Percentiles rank a stretch among this genome's conserved stretches.
Evolutionary conservation across 2,888 invertebrate genomes (phyloP).

Genomic region (Brachyptera putata): DNA sequence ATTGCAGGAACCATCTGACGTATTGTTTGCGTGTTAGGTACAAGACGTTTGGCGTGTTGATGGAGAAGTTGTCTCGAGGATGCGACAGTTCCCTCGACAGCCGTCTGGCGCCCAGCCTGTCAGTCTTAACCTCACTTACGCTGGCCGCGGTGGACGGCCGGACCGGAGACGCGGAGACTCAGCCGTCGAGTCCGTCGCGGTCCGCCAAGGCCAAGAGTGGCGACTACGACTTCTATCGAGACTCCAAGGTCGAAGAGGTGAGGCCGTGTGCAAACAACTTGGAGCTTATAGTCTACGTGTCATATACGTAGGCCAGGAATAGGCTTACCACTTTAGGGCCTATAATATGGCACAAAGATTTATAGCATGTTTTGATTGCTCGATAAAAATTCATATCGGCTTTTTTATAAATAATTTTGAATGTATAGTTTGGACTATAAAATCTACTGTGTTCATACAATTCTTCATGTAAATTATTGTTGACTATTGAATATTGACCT

Average conservation of each 20-base stretch:
- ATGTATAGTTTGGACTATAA: too few species aligned
- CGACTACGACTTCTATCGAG: conserved; percentile 34
- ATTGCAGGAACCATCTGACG: too few species aligned
- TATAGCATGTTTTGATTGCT: too few species aligned
- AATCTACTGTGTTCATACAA: too few species aligned
- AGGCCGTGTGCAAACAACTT: conserved; percentile 15
- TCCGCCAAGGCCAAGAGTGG: conserved; percentile 12
- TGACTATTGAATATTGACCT: too few species aligned
- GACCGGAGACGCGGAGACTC: conserved; percentile 33
- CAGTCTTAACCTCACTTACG: conserved; percentile 50
- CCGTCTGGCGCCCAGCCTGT: conserved; percentile 53
- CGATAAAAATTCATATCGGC: too few species aligned
- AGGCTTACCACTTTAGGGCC: too few species aligned
- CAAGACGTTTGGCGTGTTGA: conserved; percentile 53
- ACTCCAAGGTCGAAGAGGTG: conserved; percentile 35
- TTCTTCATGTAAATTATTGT: too few species aligned
- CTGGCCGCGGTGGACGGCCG: conserved; percentile 50
- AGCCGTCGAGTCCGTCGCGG: background rate
- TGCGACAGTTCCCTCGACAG: conserved; percentile 54
- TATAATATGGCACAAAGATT: too few species aligned
- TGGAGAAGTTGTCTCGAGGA: conserved; percentile 50
- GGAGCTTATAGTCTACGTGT: too few species aligned
- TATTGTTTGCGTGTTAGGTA: conserved; percentile 48
- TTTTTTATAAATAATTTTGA: too few species aligned
- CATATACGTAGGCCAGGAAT: too few species aligned